Base-by-base conservation (phyloP, 2,888 invertebrate species). In the Eustalomyia histrio region DNA sequence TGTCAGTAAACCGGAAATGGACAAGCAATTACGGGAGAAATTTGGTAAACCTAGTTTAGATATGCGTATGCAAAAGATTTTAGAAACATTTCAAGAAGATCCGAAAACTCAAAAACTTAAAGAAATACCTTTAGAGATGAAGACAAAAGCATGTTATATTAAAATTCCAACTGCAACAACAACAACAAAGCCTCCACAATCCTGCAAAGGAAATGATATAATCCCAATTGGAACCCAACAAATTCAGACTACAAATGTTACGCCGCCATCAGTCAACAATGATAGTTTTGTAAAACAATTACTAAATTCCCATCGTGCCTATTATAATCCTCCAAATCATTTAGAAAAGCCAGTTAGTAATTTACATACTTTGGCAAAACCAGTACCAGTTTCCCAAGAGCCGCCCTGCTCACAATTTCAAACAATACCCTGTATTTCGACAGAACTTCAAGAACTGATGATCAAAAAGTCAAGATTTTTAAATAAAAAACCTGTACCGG, bases 341-440 rank as follows among this genome's bases (percentile, higher is more conserved):
- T 5, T 33, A 1, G 16, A 21, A 6, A 18, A 29, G 55, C 78
- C 61, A 1, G 12, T 64, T 35, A 65, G 67, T 55, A 63, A 67
- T 29, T 39, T 76, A 16, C 69, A 69, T 14, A 7, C n/a, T 2
- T 9, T 58, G 16, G 10, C 35, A 16, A 35, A 74, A 60, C 78
- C 52, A 0, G 57, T 47, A 16, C 43, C 52, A 14, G 63, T 18
- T 9, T 29, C 55, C 12, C 61, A 69, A n/a, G 64, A 75, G 47
- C 69, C 79, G 0, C 86, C 87, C 0, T 29, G 39, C 6, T 80
- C 86, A 0, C 87, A 87, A 63, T 87, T 85, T 60, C 75, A 83
- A 17, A 83, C 80, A 0, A 50, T 87, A 18, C 83, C 83, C 0
- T 86, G 85, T 52, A 16, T 79, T 2, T 18, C 65, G 0, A 76